Evolutionary conservation across 1,140 invertebrate genomes (phyloP), one percentile per base, ranked within the genome.

Genomic region (Brachionus asplanchnoidis): DNA sequence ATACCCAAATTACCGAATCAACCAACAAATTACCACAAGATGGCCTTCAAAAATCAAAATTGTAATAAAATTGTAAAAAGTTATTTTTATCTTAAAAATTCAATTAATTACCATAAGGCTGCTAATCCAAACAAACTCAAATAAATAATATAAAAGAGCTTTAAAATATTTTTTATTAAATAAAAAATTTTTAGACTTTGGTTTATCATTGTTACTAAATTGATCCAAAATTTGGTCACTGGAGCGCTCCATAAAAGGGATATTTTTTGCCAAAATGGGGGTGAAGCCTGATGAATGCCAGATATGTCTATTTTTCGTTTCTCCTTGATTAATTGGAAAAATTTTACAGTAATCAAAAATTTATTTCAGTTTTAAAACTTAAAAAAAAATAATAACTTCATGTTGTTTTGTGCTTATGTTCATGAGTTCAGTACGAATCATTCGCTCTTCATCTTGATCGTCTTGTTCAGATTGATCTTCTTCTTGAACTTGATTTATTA

Each of bases 171-270:
- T n/a, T 36, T 5, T 7, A 36, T 36, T 36, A 36, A 36, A 6
- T 36, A 7, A 7, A 0, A 36, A 36, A 36, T 36, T 36, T 36
- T 36, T 36, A 36, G 32, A 36, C 32, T 36, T 36, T 36, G 32
- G 2, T 14, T 40, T n/a, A 42, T 42, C 7, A 17, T 40, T n/a
- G 32, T 42, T 84, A 88, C 88, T 86, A 88, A 88, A 42, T 87
- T 87, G 8, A 87, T 85, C 88, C 88, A 89, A 85, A 89, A 89
- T 85, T 89, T 89, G 14, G 88, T 89, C n/a, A 89, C 87, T 0
- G 89, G 89, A 40, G 89, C 88, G 56, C 85, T 87, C 89, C 89
- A 89, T 53, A 89, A 79, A 9, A 87, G 85, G 79, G 87, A 85
- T 1, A 89, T 85, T 70, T 89, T 87, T 65, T 86, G 86, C 73